Evolutionary conservation across 2,797 vertebrate genomes (phyloP).

Genomic region (Neostethus bicornis): DNA sequence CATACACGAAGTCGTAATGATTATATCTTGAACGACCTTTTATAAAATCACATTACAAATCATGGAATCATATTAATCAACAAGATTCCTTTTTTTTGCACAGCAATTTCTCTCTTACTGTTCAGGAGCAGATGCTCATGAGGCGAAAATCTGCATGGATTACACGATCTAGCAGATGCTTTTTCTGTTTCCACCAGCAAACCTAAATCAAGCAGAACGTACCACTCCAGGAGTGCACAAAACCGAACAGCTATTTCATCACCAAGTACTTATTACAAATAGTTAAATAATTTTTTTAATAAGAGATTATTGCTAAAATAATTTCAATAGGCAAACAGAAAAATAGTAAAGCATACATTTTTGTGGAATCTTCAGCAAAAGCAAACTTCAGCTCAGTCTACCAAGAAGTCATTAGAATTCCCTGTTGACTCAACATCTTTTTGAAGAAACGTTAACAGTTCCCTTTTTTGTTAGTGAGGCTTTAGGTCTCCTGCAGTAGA

Average conservation of each 20-base stretch:
- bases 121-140: constrained; percentile 70
- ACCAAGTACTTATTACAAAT: constrained; percentile 12
- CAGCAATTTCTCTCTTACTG: constrained; percentile 47
- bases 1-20: background rate
- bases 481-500: constrained; percentile 28
- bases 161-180: constrained; percentile 78
- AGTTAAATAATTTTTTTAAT: background rate
- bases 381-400: constrained; percentile 8
- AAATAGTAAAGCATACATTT: constrained; percentile 8
- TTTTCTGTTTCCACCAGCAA: constrained; percentile 58
- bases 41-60: background rate
- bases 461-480: background rate
- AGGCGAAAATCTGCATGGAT: constrained; percentile 73
- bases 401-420: constrained; percentile 21
- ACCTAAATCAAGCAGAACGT: constrained; percentile 39
- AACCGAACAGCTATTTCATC: constrained; percentile 12
- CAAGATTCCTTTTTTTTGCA: constrained; percentile 2
- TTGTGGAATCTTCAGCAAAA: background rate
- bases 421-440: constrained; percentile 20
- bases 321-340: background rate
- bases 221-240: constrained; percentile 20
- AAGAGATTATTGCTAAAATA: background rate
- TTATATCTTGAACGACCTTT: background rate
- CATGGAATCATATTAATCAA: background rate
- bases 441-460: constrained; percentile 14